phyloP scores from a whole-genome alignment of 2,797 vertebrate species.

The Platalea minor region DNA sequence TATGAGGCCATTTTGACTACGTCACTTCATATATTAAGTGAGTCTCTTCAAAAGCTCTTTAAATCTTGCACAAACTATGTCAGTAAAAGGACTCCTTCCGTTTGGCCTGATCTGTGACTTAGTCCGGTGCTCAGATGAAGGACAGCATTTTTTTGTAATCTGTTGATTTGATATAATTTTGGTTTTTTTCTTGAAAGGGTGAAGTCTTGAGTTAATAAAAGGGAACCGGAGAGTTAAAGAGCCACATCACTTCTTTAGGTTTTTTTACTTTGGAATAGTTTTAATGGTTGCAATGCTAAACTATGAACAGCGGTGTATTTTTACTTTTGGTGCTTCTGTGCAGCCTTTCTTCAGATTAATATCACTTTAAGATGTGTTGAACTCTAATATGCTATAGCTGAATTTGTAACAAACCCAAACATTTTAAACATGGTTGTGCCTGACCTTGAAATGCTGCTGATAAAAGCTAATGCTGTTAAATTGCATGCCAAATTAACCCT shows the following conservation, averaged over 20 bases:
- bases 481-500: conserved; percentile 78
- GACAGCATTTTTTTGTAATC: background rate
- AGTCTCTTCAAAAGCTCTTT: background rate
- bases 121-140: background rate
- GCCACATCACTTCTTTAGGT: background rate
- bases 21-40: background rate
- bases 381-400: background rate
- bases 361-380: background rate
- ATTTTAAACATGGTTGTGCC: conserved; percentile 68
- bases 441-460: conserved; percentile 81
- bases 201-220: background rate
- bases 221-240: background rate
- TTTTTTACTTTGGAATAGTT: background rate
- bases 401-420: conserved; percentile 8
- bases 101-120: background rate
- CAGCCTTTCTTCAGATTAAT: background rate
- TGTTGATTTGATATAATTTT: background rate
- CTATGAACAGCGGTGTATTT: background rate
- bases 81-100: background rate
- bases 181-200: background rate
- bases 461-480: conserved; percentile 83
- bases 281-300: background rate
- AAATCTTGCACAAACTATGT: background rate
- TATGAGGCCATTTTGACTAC: background rate
- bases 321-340: background rate